Base-by-base conservation (phyloP, 2,113 vertebrate genomes). In the Phrynosoma blainvillii region DNA sequence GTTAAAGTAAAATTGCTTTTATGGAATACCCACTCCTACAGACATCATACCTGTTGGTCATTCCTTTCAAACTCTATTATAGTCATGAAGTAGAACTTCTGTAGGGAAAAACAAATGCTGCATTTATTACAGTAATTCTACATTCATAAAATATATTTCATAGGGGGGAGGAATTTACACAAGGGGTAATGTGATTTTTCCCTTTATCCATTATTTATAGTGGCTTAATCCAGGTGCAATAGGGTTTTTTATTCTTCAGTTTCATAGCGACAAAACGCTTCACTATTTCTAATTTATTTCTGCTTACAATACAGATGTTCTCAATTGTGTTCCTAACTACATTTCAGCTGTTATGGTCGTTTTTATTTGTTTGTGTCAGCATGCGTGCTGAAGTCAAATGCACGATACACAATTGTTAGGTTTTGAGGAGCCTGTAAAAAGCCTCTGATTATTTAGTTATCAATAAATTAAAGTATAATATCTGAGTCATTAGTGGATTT, bases 271-370 rank as follows among this genome's bases (percentile, higher is more conserved):
- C 95, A 96, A 96, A 97, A 96, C 96, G 96, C 93, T 96, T 95
- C 95, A 94, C 95, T 97, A 96, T 97, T 97, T 96, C 96, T 97
- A 97, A 97, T 97, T 97, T 97, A 96, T 97, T 97, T 97, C 94
- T 96, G 96, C 96, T 97, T 97, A 96, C 96, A 96, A 96, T 97
- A 97, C 97, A 97, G 97, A 97, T 97, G 97, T 97, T 97, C 96
- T 97, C 96, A 97, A 95, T 97, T 97, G 96, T 97, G 94, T 96
- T 94, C 95, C 96, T 96, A 97, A 96, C 95, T 96, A 94, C 95
- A 96, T 97, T 97, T 97, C 95, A 96, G 93, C 94, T 86, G 92
- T 96, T 97, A 96, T 94, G 95, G 96, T 97, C 10, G 0, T 91
- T 90, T 97, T 96, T 97, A 96, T 97, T 96, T 96, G 96, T 97